phyloP scores from a whole-genome alignment of 2,888 invertebrate species.

The Cylindroiulus punctatus region DNA sequence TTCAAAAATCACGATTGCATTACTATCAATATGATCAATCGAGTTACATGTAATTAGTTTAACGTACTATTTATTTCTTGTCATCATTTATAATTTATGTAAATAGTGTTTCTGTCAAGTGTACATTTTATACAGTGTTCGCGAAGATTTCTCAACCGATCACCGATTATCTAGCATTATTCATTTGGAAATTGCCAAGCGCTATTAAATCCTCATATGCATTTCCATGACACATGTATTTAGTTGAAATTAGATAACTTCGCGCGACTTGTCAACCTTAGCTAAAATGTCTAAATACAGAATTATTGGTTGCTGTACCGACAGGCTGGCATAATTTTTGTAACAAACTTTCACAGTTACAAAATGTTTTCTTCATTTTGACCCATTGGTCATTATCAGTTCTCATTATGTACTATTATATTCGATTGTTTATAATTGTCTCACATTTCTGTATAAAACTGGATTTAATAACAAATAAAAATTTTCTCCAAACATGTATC shows the following conservation, averaged over 20 bases:
- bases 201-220: no score
- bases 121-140: slow-evolving; percentile 7
- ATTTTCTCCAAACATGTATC: background rate
- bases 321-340: background rate
- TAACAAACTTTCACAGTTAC: background rate
- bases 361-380: background rate
- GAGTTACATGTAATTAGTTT: background rate
- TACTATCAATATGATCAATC: background rate
- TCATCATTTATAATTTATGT: slow-evolving; percentile 40
- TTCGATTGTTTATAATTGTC: slow-evolving; percentile 12
- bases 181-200: background rate
- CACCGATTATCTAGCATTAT: background rate
- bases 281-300: background rate
- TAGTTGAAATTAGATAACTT: background rate
- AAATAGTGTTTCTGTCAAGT: slow-evolving; percentile 10
- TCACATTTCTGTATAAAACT: background rate
- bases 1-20: background rate
- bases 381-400: background rate
- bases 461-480: slow-evolving; percentile 3
- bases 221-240: no score
- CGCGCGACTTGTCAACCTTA: background rate
- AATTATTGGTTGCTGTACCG: background rate
- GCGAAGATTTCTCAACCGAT: background rate
- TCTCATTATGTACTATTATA: background rate
- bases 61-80: slow-evolving; percentile 13